Percentiles rank a stretch among this genome's conserved stretches.
These are phyloP conservation scores for Unio pictorum DNA, from an alignment of 2,888 invertebrate genomes.

Conservation along the genomic window DNA sequence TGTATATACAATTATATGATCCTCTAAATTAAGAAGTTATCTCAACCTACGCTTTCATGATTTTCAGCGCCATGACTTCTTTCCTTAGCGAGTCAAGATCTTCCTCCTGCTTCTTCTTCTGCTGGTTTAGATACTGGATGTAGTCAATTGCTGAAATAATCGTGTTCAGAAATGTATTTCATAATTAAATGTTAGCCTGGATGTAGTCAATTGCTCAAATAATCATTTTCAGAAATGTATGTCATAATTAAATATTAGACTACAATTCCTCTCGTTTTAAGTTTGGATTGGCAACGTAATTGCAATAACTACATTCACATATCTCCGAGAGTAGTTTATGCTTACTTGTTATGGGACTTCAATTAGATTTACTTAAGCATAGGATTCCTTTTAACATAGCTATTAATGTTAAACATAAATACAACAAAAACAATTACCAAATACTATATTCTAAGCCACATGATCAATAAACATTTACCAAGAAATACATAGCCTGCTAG, in stretches of 20 bases:
- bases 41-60: constrained; percentile 80
- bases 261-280: not conserved
- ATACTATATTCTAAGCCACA: no score
- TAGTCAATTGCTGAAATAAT: constrained; percentile 72
- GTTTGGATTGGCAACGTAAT: no score
- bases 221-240: constrained; percentile 3
- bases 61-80: constrained; percentile 85
- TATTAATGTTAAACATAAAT: no score
- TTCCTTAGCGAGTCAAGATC: constrained; percentile 78
- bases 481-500: no score
- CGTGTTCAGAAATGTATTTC: not conserved
- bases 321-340: no score
- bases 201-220: constrained; percentile 73
- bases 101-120: constrained; percentile 95
- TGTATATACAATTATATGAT: not conserved
- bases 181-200: constrained; percentile 73
- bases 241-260: not conserved
- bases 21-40: not conserved
- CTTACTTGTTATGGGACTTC: no score
- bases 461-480: no score
- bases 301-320: no score
- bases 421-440: no score
- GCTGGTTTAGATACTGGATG: constrained; percentile 87
- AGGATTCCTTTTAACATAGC: no score
- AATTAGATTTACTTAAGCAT: no score